Conservation (phyloP, 2,888 invertebrate genomes). For the Philereme transversata region DNA sequence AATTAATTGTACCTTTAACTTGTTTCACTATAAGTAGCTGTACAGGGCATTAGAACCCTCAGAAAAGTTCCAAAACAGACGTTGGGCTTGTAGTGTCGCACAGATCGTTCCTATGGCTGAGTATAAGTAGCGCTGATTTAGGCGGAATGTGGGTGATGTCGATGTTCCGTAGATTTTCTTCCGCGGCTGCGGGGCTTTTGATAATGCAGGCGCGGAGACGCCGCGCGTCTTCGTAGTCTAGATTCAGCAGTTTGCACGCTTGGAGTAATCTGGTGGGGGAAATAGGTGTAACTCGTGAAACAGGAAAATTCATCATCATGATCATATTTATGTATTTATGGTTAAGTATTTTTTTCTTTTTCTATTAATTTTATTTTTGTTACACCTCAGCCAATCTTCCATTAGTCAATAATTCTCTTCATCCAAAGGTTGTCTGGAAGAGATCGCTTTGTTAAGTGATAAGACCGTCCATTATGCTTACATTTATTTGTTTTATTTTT, state of each 20-base stretch:
- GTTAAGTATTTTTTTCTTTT: too few species aligned
- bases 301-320: too few species aligned
- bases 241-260: constrained; percentile 88
- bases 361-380: too few species aligned
- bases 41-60: constrained; percentile 64
- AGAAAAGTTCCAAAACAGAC: constrained; percentile 74
- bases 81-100: constrained; percentile 55
- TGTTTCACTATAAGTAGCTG: too few species aligned
- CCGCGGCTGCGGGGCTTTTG: constrained; percentile 44
- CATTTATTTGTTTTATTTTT: too few species aligned
- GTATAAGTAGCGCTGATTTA: constrained; percentile 56
- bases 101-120: constrained; percentile 75
- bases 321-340: too few species aligned
- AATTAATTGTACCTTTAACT: too few species aligned
- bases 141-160: constrained; percentile 49
- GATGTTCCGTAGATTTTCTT: constrained; percentile 39
- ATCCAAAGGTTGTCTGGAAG: too few species aligned
- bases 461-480: too few species aligned
- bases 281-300: neutral
- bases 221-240: constrained; percentile 91
- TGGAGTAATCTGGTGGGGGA: constrained; percentile 86
- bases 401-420: too few species aligned
- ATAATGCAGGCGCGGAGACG: constrained; percentile 87
- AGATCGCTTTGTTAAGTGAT: too few species aligned
- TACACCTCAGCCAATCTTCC: too few species aligned